Evolutionary conservation across 2,888 invertebrate species (phyloP).

Genomic region (Monopis laevigella): DNA sequence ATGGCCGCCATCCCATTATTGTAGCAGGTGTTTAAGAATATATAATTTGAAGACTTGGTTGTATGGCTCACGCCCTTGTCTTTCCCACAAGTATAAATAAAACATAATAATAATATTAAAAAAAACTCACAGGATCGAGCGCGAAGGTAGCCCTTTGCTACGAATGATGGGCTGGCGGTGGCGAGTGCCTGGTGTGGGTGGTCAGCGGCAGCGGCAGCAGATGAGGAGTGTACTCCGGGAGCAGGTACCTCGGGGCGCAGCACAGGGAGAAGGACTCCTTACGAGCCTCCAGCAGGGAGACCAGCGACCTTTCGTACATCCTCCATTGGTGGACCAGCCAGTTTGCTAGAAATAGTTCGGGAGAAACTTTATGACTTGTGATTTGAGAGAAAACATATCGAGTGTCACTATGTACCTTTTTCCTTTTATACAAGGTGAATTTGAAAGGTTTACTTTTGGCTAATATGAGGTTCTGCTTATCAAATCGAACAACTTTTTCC

Average conservation of each 20-base stretch:
- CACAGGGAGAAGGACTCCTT: slow-evolving; percentile 46
- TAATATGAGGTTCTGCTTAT: no score
- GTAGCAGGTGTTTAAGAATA: no score
- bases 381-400: no score
- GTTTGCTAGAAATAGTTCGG: slow-evolving; percentile 45
- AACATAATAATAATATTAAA: not conserved
- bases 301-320: slow-evolving; percentile 54
- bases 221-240: slow-evolving; percentile 43
- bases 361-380: no score
- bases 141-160: slow-evolving; percentile 46
- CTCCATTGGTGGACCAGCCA: slow-evolving; percentile 59
- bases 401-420: no score
- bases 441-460: no score
- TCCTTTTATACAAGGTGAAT: no score
- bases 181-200: slow-evolving; percentile 39
- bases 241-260: slow-evolving; percentile 50
- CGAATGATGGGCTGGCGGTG: slow-evolving; percentile 56
- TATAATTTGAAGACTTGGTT: no score
- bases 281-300: slow-evolving; percentile 50
- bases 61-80: no score
- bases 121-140: slow-evolving; percentile 24
- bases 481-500: no score
- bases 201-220: slow-evolving; percentile 47
- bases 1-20: no score
- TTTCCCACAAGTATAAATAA: no score